Evolutionary conservation across 2,113 vertebrate species (phyloP).

Genomic region (Chaetura pelagica): DNA sequence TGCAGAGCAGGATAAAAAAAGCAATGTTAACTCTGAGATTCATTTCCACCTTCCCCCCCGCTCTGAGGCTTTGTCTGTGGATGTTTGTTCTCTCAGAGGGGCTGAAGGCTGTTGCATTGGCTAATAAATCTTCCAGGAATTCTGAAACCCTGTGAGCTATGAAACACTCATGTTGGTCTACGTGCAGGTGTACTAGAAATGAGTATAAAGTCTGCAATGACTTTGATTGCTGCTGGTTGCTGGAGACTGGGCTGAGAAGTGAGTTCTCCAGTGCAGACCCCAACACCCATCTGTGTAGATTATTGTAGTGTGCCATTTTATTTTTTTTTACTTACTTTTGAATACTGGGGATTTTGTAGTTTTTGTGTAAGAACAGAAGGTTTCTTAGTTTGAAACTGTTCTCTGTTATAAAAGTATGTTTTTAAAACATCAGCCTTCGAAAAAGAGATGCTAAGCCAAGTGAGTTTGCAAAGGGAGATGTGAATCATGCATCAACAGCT

Average conservation of each 20-base stretch:
- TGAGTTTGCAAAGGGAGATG: neutral
- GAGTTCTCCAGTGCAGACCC: neutral
- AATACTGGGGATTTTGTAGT: neutral
- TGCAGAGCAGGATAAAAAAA: neutral
- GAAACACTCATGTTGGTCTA: neutral
- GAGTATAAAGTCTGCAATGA: neutral
- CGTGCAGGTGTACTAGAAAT: neutral
- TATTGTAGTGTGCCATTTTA: neutral
- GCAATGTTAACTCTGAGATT: neutral
- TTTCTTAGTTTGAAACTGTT: neutral
- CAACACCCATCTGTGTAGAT: neutral
- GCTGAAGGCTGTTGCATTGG: neutral
- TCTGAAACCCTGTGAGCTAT: neutral
- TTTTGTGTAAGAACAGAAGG: neutral
- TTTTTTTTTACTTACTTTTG: neutral
- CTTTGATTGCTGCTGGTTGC: too few species aligned
- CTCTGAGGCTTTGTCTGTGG: neutral
- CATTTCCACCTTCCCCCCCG: neutral
- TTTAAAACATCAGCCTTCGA: neutral
- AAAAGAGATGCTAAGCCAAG: neutral
- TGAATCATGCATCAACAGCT: neutral
- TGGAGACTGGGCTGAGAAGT: neutral
- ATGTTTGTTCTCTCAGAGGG: neutral
- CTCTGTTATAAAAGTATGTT: neutral
- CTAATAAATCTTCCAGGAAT: slow-evolving; percentile 6